phyloP scores from a whole-genome alignment of 2,888 invertebrate genomes.

The Lasioglossum lativentre region DNA sequence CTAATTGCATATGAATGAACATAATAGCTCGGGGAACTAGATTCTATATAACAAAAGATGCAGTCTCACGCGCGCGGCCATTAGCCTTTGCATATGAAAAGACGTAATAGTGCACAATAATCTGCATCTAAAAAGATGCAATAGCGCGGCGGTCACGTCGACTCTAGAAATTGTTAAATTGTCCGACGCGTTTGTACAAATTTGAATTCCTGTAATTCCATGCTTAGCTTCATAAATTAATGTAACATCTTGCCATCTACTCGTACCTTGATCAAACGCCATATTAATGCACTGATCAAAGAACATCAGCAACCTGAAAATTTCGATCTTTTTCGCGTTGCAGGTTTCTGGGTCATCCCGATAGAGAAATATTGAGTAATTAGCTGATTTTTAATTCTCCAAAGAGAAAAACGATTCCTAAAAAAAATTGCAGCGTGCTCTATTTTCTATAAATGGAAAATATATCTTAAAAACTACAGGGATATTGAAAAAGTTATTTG shows the following conservation, averaged over 20 bases:
- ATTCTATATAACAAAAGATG: constrained; percentile 24
- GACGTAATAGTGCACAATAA: constrained; percentile 20
- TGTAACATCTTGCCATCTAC: neutral
- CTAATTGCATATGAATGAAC: constrained; percentile 34
- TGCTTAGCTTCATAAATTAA: constrained; percentile 15
- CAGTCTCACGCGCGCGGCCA: neutral
- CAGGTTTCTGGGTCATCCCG: neutral
- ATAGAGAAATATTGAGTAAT: neutral
- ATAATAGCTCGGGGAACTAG: constrained; percentile 10
- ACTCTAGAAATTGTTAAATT: neutral
- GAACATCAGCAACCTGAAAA: neutral
- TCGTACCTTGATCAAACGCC: neutral
- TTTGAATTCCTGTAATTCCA: constrained; percentile 17
- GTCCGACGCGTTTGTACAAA: neutral
- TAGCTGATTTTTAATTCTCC: neutral
- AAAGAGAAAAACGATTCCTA: neutral
- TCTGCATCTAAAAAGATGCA: constrained; percentile 41
- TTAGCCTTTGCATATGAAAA: constrained; percentile 41
- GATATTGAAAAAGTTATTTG: neutral
- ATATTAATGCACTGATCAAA: neutral
- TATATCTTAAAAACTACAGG: neutral
- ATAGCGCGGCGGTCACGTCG: neutral
- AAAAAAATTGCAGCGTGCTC: neutral
- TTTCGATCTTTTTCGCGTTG: neutral
- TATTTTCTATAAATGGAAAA: neutral